Base-by-base conservation (phyloP, 1,140 invertebrate genomes). In the Drosophila truncata region DNA sequence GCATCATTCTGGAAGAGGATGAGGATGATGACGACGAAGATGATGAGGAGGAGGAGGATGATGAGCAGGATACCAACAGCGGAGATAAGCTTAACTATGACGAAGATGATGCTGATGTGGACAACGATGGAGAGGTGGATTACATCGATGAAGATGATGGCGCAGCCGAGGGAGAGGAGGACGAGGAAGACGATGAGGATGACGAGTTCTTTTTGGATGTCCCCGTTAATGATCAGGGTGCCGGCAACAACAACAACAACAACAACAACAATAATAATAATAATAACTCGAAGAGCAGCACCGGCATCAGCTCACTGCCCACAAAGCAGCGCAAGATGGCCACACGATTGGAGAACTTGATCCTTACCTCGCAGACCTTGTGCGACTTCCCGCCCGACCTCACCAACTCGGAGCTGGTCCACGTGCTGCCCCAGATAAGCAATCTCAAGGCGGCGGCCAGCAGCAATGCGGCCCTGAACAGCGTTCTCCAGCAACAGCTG, bases 381-480 rank as follows among this genome's bases (percentile, higher is more conserved):
- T 91, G 83, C 41, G 91, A 92, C 61, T 91, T 91, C 44, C 82
- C 91, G 41, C 86, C 78, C 25, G 91, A 92, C 60, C 44, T 92
- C 41, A 69, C 52, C 58, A 77, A 81, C 58, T 72, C 88, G 1
- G 91, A 91, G 47, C 64, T 92, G 31, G 78, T 92, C 47, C 82
- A 92, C n/a, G 85, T 91, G 42, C 65, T 92, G 55, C 91, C 91
- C 29, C 84, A 80, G 42, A 82, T 80, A 37, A 76, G 66, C 37
- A 85, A 91, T 73, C 78, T 88, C 23, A 91, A 92, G 71, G 72
- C 83, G 20, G 78, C 84, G 31, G 75, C 79, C 20, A 80, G 60
- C 39, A 87, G 87, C 54, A 87, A 80, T 61, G 70, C 82, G 20
- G 73, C 85, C 6, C 41, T 91, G 10, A 92, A 77, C 44, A 83